These are phyloP conservation scores for Amblyjoppa proteus DNA, from an alignment of 2,888 invertebrate genomes.

Conservation along the genomic window DNA sequence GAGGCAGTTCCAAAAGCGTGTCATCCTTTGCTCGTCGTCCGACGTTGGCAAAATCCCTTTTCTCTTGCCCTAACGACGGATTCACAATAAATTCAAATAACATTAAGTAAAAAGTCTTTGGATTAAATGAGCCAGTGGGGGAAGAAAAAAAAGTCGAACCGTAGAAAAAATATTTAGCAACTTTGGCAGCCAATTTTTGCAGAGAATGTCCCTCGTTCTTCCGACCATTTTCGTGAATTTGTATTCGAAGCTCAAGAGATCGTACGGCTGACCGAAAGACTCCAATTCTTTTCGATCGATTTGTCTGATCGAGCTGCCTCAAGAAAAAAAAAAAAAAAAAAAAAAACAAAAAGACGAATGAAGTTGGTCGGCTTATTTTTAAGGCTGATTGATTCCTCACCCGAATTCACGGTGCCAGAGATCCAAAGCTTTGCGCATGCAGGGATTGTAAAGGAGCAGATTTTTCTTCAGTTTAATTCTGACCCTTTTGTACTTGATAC, in stretches of 20 bases:
- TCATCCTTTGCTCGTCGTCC: slow-evolving; percentile 88
- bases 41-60: slow-evolving; percentile 90
- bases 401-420: slow-evolving; percentile 93
- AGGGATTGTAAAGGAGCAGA: slow-evolving; percentile 92
- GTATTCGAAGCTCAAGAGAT: slow-evolving; percentile 88
- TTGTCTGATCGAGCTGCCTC: slow-evolving; percentile 87
- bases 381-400: slow-evolving; percentile 82
- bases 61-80: slow-evolving; percentile 87
- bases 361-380: neutral
- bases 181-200: slow-evolving; percentile 89
- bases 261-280: slow-evolving; percentile 88
- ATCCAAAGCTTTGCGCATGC: slow-evolving; percentile 92
- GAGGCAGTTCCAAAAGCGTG: slow-evolving; percentile 93
- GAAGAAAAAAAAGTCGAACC: slow-evolving; percentile 80
- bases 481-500: slow-evolving; percentile 77
- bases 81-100: slow-evolving; percentile 39
- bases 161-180: slow-evolving; percentile 88
- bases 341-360: neutral
- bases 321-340: slow-evolving; percentile 15
- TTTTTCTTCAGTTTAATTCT: slow-evolving; percentile 87
- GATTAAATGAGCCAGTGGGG: neutral
- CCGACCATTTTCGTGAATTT: slow-evolving; percentile 88
- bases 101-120: neutral
- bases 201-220: slow-evolving; percentile 89
- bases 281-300: slow-evolving; percentile 88